Evolutionary conservation across 2,113 vertebrate genomes (phyloP), one percentile per base, ranked within the genome.

Genomic region (Podiceps cristatus): DNA sequence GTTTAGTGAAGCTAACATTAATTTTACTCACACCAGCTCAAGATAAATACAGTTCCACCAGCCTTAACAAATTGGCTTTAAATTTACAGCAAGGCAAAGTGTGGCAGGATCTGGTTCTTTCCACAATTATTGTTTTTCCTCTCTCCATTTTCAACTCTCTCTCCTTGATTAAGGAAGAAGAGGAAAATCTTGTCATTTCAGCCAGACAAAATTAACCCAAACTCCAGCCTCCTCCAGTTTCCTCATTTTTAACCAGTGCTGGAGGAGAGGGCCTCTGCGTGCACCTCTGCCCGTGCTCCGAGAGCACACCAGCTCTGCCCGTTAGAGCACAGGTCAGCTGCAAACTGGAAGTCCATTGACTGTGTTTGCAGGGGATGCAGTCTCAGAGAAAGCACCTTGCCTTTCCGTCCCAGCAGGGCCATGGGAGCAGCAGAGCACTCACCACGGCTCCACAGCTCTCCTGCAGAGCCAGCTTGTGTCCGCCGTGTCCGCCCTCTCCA

Each of bases 281-380:
- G 31, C 28, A 42, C 28, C 35, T 76, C 37, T 59, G 85, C 31
- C 45, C 2, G 0, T 27, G 33, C 35, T 71, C 50, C 0, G 0
- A 18, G 45, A 44, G 24, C 52, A 11, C 4, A 0, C 8, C 62
- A 86, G 35, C 62, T 60, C 81, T 69, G 66, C 23, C 56, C 35
- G 23, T 19, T 53, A 22, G 42, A 69, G 49, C 49, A 40, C 33
- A 28, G 53, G 10, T 33, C 56, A 45, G 50, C 20, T 88, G 68
- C 53, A 22, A 35, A 25, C 23, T 49, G 27, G 31, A 19, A 42
- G 18, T 11, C 50, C 52, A 56, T n/a, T 2, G 42, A 42, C 5
- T 27, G 13, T 2, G 0, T 12, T 66, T 40, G 45, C 12, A 35
- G 35, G 50, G 13, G 59, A 18, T 9, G 27, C 17, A 19, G 9